phyloP scores from a whole-genome alignment of 1,140 invertebrate genomes.

The Tetramorium simillimum region DNA sequence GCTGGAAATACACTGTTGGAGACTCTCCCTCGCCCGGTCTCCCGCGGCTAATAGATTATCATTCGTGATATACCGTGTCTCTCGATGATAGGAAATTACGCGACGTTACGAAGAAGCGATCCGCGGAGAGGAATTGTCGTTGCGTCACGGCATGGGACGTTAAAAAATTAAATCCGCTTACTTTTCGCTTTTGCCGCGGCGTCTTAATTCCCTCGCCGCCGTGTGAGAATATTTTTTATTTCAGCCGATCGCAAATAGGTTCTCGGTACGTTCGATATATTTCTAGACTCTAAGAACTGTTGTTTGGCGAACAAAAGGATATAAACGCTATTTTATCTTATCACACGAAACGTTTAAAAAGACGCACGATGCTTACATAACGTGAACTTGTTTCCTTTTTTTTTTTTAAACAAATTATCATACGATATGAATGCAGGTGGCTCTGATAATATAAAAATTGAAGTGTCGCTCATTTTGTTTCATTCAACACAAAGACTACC shows the following conservation, averaged over 20 bases:
- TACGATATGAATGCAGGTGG: not conserved
- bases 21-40: not conserved
- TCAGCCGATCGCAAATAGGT: not conserved
- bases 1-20: not conserved
- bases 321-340: constrained; percentile 36
- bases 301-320: not conserved
- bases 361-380: constrained; percentile 18
- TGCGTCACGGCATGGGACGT: not conserved
- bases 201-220: not conserved
- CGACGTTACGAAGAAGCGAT: not conserved
- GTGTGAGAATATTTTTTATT: not conserved
- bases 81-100: not conserved
- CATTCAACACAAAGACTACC: not conserved
- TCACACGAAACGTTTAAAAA: constrained; percentile 15
- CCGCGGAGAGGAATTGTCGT: not conserved
- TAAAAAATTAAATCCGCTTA: constrained; percentile 1
- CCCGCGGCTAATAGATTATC: not conserved
- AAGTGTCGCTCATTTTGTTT: not conserved
- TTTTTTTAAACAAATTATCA: constrained; percentile 39
- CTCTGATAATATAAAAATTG: not conserved
- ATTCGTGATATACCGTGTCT: too few species aligned
- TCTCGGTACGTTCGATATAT: not conserved
- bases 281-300: not conserved
- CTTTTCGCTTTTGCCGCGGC: not conserved
- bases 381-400: constrained; percentile 18